A percentile compares a stretch with the other conserved stretches of the same genome.
phyloP scores from a whole-genome alignment of 2,888 invertebrate species.

The Eupithecia insigniata region DNA sequence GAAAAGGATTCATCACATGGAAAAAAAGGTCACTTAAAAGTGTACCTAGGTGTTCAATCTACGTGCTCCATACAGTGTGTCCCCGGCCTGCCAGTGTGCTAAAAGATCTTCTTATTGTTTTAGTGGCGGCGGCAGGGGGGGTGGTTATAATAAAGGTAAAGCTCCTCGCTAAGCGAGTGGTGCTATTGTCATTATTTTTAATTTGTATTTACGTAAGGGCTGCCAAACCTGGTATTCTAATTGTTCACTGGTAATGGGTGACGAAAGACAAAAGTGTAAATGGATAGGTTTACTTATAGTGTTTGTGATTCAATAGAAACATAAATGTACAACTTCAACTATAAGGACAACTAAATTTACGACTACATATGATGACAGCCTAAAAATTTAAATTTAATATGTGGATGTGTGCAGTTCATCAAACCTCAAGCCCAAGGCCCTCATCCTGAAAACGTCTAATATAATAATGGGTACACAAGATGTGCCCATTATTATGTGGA shows the following conservation, averaged over 20 bases:
- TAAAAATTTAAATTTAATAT: neutral
- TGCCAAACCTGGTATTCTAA: slow-evolving; percentile 73
- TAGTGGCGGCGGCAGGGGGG: slow-evolving; percentile 97
- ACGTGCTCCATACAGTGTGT: slow-evolving; percentile 83
- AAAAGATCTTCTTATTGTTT: slow-evolving; percentile 93
- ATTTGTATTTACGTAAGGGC: slow-evolving; percentile 78
- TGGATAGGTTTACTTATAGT: neutral
- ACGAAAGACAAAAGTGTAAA: slow-evolving; percentile 52
- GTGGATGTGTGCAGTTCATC: neutral
- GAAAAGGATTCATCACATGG: slow-evolving; percentile 83
- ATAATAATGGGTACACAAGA: neutral
- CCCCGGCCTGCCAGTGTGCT: slow-evolving; percentile 87
- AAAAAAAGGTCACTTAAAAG: slow-evolving; percentile 80
- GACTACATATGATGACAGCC: neutral
- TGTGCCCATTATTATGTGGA: neutral
- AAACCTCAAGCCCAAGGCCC: neutral
- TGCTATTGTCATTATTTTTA: slow-evolving; percentile 88
- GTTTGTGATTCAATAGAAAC: neutral
- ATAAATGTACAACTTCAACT: neutral
- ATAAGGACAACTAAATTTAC: neutral
- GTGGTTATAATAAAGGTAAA: slow-evolving; percentile 99
- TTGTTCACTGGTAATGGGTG: slow-evolving; percentile 49
- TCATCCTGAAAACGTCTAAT: neutral
- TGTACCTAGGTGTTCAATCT: slow-evolving; percentile 81
- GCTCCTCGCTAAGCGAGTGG: slow-evolving; percentile 90